These are phyloP conservation scores for Mellivora capensis DNA, from an alignment of 2,113 vertebrate genomes.

Conservation along the genomic window DNA sequence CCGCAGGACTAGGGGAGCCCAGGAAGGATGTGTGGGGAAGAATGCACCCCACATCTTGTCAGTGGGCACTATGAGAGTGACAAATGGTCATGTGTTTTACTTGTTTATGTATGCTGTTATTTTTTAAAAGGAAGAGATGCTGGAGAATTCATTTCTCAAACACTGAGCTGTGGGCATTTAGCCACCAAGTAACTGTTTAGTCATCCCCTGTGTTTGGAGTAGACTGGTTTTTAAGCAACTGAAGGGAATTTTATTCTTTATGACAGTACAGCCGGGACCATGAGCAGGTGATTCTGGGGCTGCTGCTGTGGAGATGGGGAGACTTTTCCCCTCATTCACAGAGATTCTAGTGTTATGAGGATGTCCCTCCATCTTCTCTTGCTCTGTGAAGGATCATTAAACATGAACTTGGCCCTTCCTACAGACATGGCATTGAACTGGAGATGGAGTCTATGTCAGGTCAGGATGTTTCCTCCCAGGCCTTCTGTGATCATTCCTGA, in stretches of 20 bases:
- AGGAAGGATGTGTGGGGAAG: too few species aligned
- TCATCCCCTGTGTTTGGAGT: not conserved
- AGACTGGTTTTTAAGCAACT: not conserved
- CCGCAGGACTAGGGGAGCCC: not conserved
- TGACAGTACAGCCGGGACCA: not conserved
- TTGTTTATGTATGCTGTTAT: not conserved
- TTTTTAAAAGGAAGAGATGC: not conserved
- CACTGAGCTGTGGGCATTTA: not conserved
- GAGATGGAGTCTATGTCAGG: not conserved
- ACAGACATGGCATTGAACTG: not conserved
- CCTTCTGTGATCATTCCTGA: not conserved
- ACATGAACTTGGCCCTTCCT: not conserved
- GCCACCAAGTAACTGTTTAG: not conserved
- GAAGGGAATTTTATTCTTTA: not conserved
- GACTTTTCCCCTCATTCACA: not conserved
- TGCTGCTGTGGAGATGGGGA: not conserved
- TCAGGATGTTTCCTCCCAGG: not conserved
- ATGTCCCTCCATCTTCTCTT: not conserved
- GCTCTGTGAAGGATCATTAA: not conserved
- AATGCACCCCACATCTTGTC: not conserved
- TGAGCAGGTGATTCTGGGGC: too few species aligned
- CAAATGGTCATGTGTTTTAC: not conserved
- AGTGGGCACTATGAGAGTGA: not conserved
- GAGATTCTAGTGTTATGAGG: not conserved
- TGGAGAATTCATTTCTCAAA: not conserved